Evolutionary conservation across 2,888 invertebrate genomes (phyloP).

Genomic region (Leptura quadrifasciata): DNA sequence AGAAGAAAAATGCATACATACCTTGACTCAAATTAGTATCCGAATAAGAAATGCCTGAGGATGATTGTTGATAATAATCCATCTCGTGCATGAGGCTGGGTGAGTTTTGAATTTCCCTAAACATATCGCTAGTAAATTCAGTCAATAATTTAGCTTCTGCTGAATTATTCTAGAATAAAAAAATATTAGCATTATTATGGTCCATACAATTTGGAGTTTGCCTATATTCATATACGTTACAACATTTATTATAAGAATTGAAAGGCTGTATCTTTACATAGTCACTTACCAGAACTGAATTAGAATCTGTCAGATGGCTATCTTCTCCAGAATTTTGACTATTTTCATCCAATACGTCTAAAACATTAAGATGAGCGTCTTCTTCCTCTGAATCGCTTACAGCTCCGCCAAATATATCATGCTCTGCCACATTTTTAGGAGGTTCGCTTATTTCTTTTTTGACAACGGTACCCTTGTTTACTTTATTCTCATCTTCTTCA

Average conservation of each 20-base stretch:
- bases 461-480: constrained; percentile 71
- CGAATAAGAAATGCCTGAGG: constrained; percentile 61
- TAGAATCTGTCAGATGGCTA: constrained; percentile 83
- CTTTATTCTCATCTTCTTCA: constrained; percentile 86
- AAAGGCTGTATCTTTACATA: not conserved
- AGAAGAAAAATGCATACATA: constrained; percentile 34
- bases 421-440: constrained; percentile 77
- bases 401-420: constrained; percentile 94
- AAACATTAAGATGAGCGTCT: constrained; percentile 81
- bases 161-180: constrained; percentile 66
- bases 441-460: constrained; percentile 71
- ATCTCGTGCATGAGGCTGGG: constrained; percentile 69
- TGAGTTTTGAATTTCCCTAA: constrained; percentile 70
- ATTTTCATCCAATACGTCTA: constrained; percentile 85
- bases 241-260: not conserved
- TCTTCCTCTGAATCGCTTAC: constrained; percentile 93
- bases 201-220: not conserved
- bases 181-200: not conserved
- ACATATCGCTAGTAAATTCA: constrained; percentile 80
- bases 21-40: constrained; percentile 65
- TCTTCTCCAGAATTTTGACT: constrained; percentile 85
- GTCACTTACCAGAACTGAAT: constrained; percentile 75
- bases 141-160: constrained; percentile 75
- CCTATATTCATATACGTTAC: too few relatives aligned
- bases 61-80: constrained; percentile 70